Base-by-base conservation (phyloP, 2,113 vertebrate genomes). In the Anhinga anhinga region DNA sequence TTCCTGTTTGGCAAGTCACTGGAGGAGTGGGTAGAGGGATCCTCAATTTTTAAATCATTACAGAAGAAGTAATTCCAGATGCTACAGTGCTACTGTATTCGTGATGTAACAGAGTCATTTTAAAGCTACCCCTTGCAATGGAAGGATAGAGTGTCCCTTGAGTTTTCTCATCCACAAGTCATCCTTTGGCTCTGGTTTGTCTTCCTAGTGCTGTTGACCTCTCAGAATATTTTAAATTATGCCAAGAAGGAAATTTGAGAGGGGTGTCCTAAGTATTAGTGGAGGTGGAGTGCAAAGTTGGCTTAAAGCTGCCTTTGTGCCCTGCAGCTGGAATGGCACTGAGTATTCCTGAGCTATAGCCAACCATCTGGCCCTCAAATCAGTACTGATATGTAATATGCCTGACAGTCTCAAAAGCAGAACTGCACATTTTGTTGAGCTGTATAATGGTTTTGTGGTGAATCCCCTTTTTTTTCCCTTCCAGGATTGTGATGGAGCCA, bases 181-280 rank as follows among this genome's bases (percentile, higher is more conserved):
- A 49, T n/a, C 49, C 29, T 3, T 50, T 27, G 30, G 6, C 4
- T 89, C 81, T 85, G 56, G 21, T 3, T 85, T 7, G 0, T 72
- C 82, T 93, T 79, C 17, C 36, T 80, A 49, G 34, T 42, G 6
- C 25, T 82, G 34, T 58, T 5, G 2, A 0, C 12, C 27, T 7
- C 32, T 72, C 5, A 7, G 10, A 8, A 11, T 94, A 34, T 56
- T 85, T 84, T 76, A 87, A 69, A 49, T 77, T 65, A 80, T 86
- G 15, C 27, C 36, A 82, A 34, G 66, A 74, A 29, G 9, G 9
- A 88, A 69, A 73, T 40, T 21, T 89, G 49, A 58, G 8, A n/a
- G 1, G 1, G 0, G 0, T 53, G 17, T 76, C 21, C n/a, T 30
- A 30, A 79, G 15, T 34, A 40, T 27, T 76, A 25, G 4, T 44